phyloP scores from a whole-genome alignment of 2,113 vertebrate genomes.

The Melospiza georgiana region DNA sequence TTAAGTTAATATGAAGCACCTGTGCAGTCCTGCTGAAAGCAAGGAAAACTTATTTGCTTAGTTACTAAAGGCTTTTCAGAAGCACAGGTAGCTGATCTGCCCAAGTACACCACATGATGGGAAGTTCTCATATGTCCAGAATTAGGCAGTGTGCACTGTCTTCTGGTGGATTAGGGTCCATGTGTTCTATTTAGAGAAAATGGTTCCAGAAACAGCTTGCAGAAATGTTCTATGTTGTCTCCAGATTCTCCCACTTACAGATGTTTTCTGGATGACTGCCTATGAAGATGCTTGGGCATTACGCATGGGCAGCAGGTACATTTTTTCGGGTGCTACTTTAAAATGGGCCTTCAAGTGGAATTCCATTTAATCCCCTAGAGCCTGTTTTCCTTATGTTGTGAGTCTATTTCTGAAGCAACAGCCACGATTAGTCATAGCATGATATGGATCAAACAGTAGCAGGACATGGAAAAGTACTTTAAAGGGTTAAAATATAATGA shows the following conservation, averaged over 20 bases:
- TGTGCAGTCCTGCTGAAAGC: neutral
- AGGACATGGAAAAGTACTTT: neutral
- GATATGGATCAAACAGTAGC: neutral
- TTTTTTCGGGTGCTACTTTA: neutral
- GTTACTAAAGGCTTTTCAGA: neutral
- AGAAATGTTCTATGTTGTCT: neutral
- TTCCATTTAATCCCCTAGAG: neutral
- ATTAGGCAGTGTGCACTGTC: neutral
- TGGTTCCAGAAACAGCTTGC: neutral
- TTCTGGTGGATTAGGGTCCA: neutral
- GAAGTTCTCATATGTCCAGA: neutral
- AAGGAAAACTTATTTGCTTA: neutral
- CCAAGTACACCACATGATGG: neutral
- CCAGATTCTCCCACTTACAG: neutral
- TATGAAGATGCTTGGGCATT: neutral
- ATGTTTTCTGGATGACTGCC: neutral
- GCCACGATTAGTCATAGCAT: neutral
- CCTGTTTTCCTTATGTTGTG: neutral
- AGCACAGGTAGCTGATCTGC: neutral
- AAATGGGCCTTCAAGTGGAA: neutral
- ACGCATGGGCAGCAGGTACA: neutral
- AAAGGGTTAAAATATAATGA: neutral
- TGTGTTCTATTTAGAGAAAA: neutral
- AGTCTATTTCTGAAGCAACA: neutral
- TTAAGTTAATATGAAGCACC: neutral